phyloP scores from a whole-genome alignment of 2,888 invertebrate genomes.

The Brachyptera risi region DNA sequence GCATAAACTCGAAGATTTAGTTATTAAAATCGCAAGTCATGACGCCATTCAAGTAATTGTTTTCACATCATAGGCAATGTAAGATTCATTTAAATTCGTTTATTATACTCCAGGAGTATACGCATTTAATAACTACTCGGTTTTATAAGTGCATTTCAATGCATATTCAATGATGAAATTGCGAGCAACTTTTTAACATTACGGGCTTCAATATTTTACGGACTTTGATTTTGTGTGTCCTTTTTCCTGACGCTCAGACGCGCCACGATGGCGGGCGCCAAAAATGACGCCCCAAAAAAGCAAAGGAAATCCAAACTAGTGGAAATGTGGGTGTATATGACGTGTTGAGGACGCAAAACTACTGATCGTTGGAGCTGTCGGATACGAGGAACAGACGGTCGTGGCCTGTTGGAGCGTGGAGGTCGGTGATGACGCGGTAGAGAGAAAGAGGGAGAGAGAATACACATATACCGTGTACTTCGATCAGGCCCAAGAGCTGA shows the following conservation, averaged over 20 bases:
- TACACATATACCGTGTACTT: background rate
- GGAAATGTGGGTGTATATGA: no score
- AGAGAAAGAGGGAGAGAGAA: background rate
- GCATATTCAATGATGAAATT: no score
- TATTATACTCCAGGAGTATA: no score
- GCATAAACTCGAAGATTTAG: no score
- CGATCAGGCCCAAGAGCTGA: background rate
- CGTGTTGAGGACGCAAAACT: background rate
- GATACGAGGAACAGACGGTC: background rate
- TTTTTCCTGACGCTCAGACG: background rate
- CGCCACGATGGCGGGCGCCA: constrained; percentile 17
- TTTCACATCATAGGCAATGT: no score
- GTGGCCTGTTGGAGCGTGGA: background rate
- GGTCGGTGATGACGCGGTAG: background rate
- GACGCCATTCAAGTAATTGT: no score
- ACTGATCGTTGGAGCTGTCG: background rate
- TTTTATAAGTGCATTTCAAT: no score
- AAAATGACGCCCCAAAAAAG: constrained; percentile 20
- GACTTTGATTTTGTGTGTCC: background rate
- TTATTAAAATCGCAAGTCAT: no score
- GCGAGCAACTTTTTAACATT: no score
- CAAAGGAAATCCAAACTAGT: constrained; percentile 12
- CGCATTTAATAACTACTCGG: no score
- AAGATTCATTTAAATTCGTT: no score
- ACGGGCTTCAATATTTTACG: constrained; percentile 3